Percentiles rank a stretch among this genome's conserved stretches.
Evolutionary conservation across 2,797 vertebrate genomes (phyloP).

Genomic region (Poecilia picta): DNA sequence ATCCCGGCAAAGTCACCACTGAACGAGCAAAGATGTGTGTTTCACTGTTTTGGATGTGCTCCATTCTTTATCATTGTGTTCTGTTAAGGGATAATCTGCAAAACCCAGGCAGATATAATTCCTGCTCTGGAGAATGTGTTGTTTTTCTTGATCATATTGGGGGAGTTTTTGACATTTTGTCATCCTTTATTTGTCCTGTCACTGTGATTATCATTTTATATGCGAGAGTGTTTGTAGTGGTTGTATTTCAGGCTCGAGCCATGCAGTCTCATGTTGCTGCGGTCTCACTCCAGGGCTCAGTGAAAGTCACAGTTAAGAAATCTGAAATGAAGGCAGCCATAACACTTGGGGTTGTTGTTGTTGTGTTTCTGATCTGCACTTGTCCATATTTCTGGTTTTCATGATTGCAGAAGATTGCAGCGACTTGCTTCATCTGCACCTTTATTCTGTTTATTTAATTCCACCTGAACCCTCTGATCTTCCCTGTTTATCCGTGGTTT

Average conservation of each 20-base stretch:
- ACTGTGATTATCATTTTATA: background rate
- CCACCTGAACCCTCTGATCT: conserved; percentile 1
- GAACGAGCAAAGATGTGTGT: conserved; percentile 8
- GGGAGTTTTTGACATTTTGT: background rate
- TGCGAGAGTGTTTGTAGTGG: conserved; percentile 6
- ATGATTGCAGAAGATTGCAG: background rate
- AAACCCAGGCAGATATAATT: background rate
- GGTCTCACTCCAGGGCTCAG: background rate
- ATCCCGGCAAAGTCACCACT: conserved; percentile 41
- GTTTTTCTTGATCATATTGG: background rate
- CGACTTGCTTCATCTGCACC: background rate
- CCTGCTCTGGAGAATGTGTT: conserved; percentile 6
- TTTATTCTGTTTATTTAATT: background rate
- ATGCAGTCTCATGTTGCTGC: background rate
- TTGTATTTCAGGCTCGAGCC: background rate
- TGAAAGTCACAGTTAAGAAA: background rate
- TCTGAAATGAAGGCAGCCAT: background rate
- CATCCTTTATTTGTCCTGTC: background rate
- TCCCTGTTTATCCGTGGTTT: conserved; percentile 10
- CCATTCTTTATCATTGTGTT: background rate
- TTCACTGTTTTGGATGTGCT: conserved; percentile 19
- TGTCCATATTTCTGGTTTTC: background rate
- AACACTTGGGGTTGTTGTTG: background rate
- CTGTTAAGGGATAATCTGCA: background rate
- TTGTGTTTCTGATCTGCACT: background rate